Evolutionary conservation across 2,113 vertebrate genomes (phyloP).

Genomic region (Rhinopithecus roxellana): DNA sequence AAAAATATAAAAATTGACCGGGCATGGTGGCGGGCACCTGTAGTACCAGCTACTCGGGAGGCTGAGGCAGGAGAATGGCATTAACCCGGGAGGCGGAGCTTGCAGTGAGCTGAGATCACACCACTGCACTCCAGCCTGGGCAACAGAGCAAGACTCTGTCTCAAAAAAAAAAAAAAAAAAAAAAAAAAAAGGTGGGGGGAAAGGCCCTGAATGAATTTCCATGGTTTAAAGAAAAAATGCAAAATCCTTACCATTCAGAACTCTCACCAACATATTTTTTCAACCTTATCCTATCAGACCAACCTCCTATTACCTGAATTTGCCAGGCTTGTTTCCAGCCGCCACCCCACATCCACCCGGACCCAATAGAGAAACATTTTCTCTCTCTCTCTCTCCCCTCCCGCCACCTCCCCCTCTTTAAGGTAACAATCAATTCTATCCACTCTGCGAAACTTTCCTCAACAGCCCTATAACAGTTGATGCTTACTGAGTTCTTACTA

Average conservation of each 20-base stretch:
- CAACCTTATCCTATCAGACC: neutral
- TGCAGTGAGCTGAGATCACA: too few species aligned
- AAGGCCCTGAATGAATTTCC: neutral
- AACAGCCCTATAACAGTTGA: neutral
- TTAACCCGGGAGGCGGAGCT: too few species aligned
- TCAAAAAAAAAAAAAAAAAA: neutral
- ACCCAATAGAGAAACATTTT: neutral
- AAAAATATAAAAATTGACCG: too few species aligned
- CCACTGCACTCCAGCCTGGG: too few species aligned
- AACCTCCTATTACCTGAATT: neutral
- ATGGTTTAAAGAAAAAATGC: neutral
- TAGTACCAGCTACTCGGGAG: too few species aligned
- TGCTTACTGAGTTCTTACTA: neutral
- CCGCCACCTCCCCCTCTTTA: neutral
- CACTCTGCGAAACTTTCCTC: neutral
- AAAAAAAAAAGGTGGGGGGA: neutral
- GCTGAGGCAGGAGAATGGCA: too few species aligned
- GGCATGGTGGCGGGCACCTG: too few species aligned
- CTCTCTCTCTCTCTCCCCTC: neutral
- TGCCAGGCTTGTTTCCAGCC: neutral
- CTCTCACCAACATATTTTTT: neutral
- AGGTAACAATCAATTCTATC: neutral
- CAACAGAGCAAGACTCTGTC: accelerated
- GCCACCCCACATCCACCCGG: neutral
- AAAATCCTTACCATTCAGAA: constrained; percentile 15